phyloP scores from a whole-genome alignment of 2,113 vertebrate species.

The Toxotes jaculatrix region DNA sequence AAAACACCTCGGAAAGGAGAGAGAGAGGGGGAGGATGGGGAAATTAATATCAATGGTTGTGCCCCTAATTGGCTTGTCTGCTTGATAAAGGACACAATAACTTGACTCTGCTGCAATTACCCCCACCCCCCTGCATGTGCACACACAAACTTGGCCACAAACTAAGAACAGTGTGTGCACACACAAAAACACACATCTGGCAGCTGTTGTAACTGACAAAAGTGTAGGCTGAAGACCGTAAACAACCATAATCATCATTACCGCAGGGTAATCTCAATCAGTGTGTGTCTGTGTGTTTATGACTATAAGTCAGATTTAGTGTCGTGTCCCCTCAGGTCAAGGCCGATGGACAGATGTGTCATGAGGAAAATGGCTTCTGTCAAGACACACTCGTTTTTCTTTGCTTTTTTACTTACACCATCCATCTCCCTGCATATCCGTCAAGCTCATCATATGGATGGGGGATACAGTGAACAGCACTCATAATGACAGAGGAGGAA shows the following conservation, averaged over 20 bases:
- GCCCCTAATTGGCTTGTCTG: constrained; percentile 78
- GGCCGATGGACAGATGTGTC: constrained; percentile 71
- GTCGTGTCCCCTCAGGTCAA: constrained; percentile 66
- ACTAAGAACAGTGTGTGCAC: neutral
- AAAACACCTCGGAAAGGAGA: constrained; percentile 60
- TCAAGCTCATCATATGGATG: constrained; percentile 62
- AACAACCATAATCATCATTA: constrained; percentile 78
- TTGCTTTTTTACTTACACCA: constrained; percentile 47
- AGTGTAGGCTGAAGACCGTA: constrained; percentile 64
- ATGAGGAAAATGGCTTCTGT: constrained; percentile 63
- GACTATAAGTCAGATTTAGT: constrained; percentile 71
- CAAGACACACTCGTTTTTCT: constrained; percentile 60
- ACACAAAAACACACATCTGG: constrained; percentile 36
- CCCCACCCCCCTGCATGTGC: neutral
- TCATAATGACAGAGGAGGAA: constrained; percentile 68
- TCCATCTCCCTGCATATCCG: constrained; percentile 55
- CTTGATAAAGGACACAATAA: constrained; percentile 77
- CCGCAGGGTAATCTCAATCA: constrained; percentile 64
- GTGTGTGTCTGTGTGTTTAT: constrained; percentile 44
- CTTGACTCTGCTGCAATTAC: constrained; percentile 47
- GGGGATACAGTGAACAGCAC: constrained; percentile 59
- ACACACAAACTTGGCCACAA: constrained; percentile 29
- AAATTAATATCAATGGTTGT: constrained; percentile 78
- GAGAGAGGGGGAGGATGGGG: constrained; percentile 30
- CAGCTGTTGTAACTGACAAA: constrained; percentile 63